Evolutionary conservation across 1,140 invertebrate species (phyloP).

Genomic region (Gryon sp.): DNA sequence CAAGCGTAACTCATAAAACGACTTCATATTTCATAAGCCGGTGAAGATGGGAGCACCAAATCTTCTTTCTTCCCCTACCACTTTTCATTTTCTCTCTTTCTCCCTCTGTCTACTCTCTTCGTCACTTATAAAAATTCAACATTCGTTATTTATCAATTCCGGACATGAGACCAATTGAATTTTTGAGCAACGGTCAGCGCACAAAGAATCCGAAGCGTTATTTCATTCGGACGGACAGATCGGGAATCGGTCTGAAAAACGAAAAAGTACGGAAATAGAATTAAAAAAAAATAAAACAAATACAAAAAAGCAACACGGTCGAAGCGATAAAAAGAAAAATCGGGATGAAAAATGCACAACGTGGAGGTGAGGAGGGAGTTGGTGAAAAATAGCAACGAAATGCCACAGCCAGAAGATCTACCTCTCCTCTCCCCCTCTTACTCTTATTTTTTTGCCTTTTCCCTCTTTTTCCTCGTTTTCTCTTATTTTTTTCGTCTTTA

Average conservation of each 20-base stretch:
- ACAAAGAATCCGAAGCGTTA: slow-evolving; percentile 46
- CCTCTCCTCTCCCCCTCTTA: background rate
- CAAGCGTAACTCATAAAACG: slow-evolving; percentile 34
- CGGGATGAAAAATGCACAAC: slow-evolving; percentile 54
- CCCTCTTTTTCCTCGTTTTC: slow-evolving; percentile 1
- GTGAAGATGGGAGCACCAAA: slow-evolving; percentile 40
- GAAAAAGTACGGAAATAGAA: slow-evolving; percentile 60
- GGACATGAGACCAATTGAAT: slow-evolving; percentile 57
- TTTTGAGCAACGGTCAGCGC: slow-evolving; percentile 54
- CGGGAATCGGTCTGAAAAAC: slow-evolving; percentile 57
- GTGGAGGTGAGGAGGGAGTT: background rate
- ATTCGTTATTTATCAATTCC: slow-evolving; percentile 61
- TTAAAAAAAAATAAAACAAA: no score
- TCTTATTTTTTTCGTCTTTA: background rate
- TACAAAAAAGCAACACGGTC: slow-evolving; percentile 25
- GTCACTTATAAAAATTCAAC: slow-evolving; percentile 56
- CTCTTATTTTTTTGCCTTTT: background rate
- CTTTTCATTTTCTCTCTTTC: no score
- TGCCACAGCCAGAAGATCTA: slow-evolving; percentile 29
- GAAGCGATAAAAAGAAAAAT: slow-evolving; percentile 49
- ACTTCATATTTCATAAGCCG: slow-evolving; percentile 49
- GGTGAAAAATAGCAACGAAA: slow-evolving; percentile 52
- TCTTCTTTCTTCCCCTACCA: background rate
- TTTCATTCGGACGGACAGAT: slow-evolving; percentile 56
- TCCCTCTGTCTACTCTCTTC: no score